phyloP scores from a whole-genome alignment of 2,888 invertebrate genomes.

The Ferrisia virgata region DNA sequence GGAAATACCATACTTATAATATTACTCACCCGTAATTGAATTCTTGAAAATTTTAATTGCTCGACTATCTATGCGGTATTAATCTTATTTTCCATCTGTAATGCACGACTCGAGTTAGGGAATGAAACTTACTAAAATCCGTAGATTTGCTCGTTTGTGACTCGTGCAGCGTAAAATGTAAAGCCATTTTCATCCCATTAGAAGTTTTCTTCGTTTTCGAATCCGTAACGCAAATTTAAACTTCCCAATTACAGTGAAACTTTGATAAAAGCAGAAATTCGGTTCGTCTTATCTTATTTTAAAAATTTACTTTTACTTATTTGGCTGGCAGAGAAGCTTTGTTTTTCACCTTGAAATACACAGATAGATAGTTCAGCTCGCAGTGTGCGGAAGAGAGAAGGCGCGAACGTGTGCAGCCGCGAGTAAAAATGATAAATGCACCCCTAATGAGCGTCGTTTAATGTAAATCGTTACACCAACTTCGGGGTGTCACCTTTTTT shows the following conservation, averaged over 20 bases:
- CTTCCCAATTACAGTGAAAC: neutral
- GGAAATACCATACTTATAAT: no score
- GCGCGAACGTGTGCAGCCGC: neutral
- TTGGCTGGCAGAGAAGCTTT: neutral
- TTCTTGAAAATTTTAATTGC: no score
- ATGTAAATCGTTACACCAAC: neutral
- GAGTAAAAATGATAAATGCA: neutral
- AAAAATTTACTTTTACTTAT: neutral
- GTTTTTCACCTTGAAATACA: neutral
- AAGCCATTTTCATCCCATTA: neutral
- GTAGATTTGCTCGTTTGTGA: no score
- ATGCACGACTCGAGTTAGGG: no score
- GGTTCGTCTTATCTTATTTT: neutral
- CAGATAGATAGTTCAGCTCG: neutral
- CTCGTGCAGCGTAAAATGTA: no score
- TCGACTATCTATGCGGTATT: no score
- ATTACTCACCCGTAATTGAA: no score
- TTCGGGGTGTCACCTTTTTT: neutral
- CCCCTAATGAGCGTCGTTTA: neutral
- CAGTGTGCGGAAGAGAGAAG: no score
- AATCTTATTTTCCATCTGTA: no score
- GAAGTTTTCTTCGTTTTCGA: neutral
- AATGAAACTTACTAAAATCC: no score
- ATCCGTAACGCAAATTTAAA: neutral
- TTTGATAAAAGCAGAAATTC: neutral